Evolutionary conservation across 2,113 vertebrate species (phyloP).

Genomic region (Lagopus leucura): DNA sequence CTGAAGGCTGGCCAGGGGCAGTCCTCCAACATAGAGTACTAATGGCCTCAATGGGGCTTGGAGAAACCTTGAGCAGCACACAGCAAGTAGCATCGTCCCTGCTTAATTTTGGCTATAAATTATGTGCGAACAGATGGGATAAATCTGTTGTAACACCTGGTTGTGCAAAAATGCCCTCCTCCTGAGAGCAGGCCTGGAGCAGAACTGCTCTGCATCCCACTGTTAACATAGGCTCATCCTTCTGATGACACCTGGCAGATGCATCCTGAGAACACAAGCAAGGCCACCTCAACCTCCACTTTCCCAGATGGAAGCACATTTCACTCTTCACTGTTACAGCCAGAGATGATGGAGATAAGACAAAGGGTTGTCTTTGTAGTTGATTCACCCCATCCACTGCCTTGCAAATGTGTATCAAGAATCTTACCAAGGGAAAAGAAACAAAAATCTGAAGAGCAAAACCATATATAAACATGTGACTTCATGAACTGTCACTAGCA

Average conservation of each 20-base stretch:
- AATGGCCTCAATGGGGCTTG: background rate
- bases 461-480: background rate
- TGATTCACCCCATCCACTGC: background rate
- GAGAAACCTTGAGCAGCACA: background rate
- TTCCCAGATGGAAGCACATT: background rate
- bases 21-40: background rate
- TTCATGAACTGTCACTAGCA: background rate
- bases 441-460: background rate
- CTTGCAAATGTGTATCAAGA: background rate
- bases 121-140: background rate
- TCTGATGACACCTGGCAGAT: background rate
- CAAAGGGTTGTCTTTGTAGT: background rate
- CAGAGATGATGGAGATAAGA: background rate
- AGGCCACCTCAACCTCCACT: background rate
- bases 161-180: background rate
- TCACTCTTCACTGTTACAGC: background rate
- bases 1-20: background rate
- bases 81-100: background rate
- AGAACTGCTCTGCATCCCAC: background rate
- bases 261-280: no score
- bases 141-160: background rate
- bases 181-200: background rate
- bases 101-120: background rate
- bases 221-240: background rate
- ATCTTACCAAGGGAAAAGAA: background rate